Percentiles rank a stretch among this genome's conserved stretches.
Conservation (phyloP, 1,140 invertebrate genomes). For the Brachionus rubens region DNA sequence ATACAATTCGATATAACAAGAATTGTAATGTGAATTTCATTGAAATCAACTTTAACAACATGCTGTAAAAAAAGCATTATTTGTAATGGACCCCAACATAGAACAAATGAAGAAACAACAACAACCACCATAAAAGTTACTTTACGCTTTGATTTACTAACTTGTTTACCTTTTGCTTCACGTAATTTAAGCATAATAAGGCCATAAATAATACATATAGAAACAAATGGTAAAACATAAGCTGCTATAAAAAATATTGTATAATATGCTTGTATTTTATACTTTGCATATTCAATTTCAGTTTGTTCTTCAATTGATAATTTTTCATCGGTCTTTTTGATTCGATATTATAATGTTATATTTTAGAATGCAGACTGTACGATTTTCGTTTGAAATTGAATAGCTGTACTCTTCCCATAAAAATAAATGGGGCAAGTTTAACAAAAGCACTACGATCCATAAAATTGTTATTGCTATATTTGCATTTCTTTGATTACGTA, state of each 20-base stretch:
- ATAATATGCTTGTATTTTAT: slow-evolving; percentile 54
- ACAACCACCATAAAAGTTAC: slow-evolving; percentile 89
- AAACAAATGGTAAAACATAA: slow-evolving; percentile 61
- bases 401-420: slow-evolving; percentile 63
- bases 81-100: slow-evolving; percentile 93
- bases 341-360: slow-evolving; percentile 55
- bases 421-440: slow-evolving; percentile 71
- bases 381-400: slow-evolving; percentile 65
- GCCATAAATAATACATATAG: slow-evolving; percentile 84
- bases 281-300: slow-evolving; percentile 47
- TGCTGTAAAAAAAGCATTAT: slow-evolving; percentile 61
- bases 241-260: slow-evolving; percentile 61
- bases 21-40: slow-evolving; percentile 26
- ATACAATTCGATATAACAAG: slow-evolving; percentile 48
- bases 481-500: slow-evolving; percentile 80
- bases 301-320: not conserved
- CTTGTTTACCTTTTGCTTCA: slow-evolving; percentile 68
- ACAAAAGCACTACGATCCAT: slow-evolving; percentile 74
- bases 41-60: slow-evolving; percentile 52
- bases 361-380: slow-evolving; percentile 68
- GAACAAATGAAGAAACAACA: slow-evolving; percentile 86
- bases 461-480: slow-evolving; percentile 67
- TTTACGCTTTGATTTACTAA: slow-evolving; percentile 76
- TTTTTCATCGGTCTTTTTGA: not conserved
- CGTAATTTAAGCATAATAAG: slow-evolving; percentile 81